Percentiles rank a stretch among this genome's conserved stretches.
Conservation (phyloP, 2,113 vertebrate genomes). For the Cnemophilus loriae region DNA sequence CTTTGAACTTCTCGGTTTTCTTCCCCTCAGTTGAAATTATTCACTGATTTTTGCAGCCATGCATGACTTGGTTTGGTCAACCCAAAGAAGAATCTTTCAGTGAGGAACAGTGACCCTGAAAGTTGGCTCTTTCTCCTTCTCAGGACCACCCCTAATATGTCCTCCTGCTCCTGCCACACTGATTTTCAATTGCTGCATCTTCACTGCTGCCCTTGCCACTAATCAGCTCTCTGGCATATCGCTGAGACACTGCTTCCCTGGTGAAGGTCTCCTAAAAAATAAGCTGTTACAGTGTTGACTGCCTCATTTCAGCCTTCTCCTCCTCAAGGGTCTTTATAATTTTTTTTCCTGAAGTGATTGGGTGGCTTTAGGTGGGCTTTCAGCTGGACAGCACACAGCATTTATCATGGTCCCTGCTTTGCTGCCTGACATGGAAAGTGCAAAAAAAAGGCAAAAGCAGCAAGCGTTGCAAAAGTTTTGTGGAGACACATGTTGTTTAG, state of each 20-base stretch:
- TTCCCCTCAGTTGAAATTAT: not conserved
- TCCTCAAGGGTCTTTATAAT: not conserved
- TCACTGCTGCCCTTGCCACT: not conserved
- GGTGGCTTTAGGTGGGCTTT: not conserved
- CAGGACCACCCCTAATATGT: not conserved
- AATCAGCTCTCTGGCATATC: not conserved
- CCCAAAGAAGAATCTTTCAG: not conserved
- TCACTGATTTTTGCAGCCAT: not conserved
- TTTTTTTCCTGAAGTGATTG: not conserved
- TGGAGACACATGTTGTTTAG: not conserved
- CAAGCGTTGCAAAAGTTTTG: not conserved
- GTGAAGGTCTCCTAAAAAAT: not conserved
- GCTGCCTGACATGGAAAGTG: not conserved
- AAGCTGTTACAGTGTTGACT: not conserved
- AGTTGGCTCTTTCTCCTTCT: not conserved
- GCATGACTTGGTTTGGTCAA: not conserved
- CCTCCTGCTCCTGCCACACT: not conserved
- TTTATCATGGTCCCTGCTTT: not conserved
- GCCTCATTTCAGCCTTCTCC: not conserved
- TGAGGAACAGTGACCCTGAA: not conserved
- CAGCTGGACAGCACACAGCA: fast-evolving
- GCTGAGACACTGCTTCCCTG: not conserved
- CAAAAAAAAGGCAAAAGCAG: not conserved
- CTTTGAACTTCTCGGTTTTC: not conserved
- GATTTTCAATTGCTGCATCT: not conserved